Evolutionary conservation across 2,113 vertebrate genomes (phyloP).

Genomic region (Nymphicus hollandicus): DNA sequence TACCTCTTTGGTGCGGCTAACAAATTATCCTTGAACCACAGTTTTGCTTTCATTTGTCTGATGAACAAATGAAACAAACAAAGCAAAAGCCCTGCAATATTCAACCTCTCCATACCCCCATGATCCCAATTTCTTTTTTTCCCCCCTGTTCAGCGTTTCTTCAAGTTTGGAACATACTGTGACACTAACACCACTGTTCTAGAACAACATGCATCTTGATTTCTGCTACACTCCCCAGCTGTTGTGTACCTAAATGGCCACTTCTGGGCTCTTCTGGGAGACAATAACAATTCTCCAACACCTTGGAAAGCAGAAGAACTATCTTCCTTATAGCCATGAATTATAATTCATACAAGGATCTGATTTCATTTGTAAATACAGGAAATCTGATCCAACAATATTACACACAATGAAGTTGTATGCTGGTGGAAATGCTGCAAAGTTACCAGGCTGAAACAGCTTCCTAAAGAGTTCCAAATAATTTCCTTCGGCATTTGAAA

Average conservation of each 20-base stretch:
- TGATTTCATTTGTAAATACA: not conserved
- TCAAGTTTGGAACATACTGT: not conserved
- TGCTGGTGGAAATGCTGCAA: not conserved
- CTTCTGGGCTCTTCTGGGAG: not conserved
- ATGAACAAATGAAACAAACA: not conserved
- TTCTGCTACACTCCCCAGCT: not conserved
- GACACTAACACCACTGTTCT: not conserved
- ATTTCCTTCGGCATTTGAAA: not conserved
- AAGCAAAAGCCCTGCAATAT: not conserved
- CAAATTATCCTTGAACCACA: rapidly evolving
- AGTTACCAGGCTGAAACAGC: not conserved
- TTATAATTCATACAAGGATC: rapidly evolving
- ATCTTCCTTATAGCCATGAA: not conserved
- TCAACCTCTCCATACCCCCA: not conserved
- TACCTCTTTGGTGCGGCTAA: not conserved
- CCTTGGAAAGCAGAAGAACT: not conserved
- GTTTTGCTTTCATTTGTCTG: not conserved
- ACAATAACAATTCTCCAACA: not conserved
- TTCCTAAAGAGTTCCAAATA: not conserved
- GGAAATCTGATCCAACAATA: not conserved
- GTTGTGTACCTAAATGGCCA: rapidly evolving
- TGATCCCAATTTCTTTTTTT: not conserved
- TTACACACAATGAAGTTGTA: rapidly evolving
- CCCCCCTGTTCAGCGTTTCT: not conserved
- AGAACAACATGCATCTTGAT: rapidly evolving